Conservation (phyloP, 2,888 invertebrate genomes). For the Acrocyrtus sp. region DNA sequence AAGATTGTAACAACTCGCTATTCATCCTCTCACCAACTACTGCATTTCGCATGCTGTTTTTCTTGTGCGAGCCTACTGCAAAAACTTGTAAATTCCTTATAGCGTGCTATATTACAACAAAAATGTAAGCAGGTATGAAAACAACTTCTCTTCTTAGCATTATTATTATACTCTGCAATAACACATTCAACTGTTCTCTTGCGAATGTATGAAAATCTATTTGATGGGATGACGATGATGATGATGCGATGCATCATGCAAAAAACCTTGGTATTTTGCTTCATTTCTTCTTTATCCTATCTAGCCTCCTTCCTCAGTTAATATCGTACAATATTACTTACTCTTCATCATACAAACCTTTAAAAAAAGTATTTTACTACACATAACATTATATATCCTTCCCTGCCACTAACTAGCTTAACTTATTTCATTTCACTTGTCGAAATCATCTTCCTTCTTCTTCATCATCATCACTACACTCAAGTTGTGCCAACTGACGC, state of each 20-base stretch:
- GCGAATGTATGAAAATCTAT: constrained; percentile 40
- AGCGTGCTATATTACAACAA: not conserved
- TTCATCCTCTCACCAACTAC: constrained; percentile 8
- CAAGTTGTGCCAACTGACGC: constrained; percentile 48
- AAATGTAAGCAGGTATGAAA: constrained; percentile 4
- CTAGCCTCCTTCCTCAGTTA: not conserved
- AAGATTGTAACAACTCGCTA: not conserved
- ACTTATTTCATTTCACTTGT: constrained; percentile 22
- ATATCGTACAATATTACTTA: too few species aligned
- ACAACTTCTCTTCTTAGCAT: not conserved
- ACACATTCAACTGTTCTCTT: not conserved
- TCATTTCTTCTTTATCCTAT: not conserved
- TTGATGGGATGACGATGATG: constrained; percentile 29
- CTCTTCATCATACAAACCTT: too few species aligned
- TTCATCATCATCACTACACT: constrained; percentile 30
- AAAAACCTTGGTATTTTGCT: too few species aligned
- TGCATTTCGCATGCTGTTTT: not conserved
- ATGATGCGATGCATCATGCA: constrained; percentile 42
- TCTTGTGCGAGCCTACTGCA: not conserved
- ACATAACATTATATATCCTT: constrained; percentile 1
- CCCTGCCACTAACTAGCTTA: too few species aligned
- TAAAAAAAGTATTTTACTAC: not conserved
- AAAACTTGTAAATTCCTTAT: not conserved
- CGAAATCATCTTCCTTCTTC: constrained; percentile 19
- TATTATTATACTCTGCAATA: not conserved